phyloP scores from a whole-genome alignment of 2,113 vertebrate species.

The Procavia capensis region DNA sequence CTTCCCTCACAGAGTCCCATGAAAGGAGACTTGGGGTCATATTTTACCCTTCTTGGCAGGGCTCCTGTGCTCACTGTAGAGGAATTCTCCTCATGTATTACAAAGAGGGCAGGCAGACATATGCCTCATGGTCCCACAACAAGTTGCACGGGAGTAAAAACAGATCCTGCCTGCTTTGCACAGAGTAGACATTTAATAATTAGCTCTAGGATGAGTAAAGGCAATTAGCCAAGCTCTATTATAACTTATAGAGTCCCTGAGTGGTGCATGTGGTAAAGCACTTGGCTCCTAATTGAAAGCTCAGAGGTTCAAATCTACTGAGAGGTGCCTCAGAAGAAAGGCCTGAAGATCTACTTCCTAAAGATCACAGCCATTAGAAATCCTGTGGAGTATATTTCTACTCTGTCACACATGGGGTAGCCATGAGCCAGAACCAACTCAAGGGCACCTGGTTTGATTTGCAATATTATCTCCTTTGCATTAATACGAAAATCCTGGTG shows the following conservation, averaged over 20 bases:
- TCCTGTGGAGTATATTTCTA: background rate
- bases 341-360: background rate
- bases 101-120: background rate
- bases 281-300: background rate
- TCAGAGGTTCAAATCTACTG: background rate
- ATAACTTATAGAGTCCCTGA: no score
- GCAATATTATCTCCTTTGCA: background rate
- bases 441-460: background rate
- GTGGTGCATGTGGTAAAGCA: background rate
- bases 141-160: background rate
- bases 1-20: background rate
- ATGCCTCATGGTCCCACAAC: background rate
- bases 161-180: background rate
- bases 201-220: background rate
- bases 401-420: background rate
- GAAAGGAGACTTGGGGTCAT: background rate
- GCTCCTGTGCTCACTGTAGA: background rate
- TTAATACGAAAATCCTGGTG: no score
- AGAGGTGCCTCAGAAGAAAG: background rate
- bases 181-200: background rate
- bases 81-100: background rate
- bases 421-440: no score
- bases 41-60: constrained; percentile 37
- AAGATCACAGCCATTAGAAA: background rate
- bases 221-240: background rate